A percentile compares a stretch with the other conserved stretches of the same genome.
These are phyloP conservation scores for Microtus obscurus DNA, from an alignment of 2,797 vertebrate species.

Conservation along the genomic window DNA sequence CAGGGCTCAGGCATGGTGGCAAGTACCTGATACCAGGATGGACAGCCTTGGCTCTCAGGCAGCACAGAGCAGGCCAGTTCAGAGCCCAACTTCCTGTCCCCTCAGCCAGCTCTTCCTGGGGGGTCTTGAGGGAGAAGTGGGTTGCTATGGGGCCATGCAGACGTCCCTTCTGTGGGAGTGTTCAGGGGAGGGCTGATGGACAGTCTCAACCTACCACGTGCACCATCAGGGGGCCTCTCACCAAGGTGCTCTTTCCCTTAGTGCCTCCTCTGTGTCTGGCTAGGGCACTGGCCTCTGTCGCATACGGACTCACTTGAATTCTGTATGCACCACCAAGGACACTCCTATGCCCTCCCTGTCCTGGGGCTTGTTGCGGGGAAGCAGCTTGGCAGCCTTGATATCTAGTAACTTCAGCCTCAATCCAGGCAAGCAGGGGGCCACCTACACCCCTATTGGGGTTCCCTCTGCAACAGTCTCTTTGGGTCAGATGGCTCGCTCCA, in stretches of 20 bases:
- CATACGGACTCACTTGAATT: background rate
- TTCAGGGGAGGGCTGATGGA: too few species aligned
- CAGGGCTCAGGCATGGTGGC: background rate
- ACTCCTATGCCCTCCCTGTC: background rate
- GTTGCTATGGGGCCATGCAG: background rate
- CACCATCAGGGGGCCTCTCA: background rate
- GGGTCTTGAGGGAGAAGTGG: background rate
- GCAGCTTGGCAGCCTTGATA: background rate
- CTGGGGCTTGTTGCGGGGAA: accelerated
- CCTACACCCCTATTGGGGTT: background rate
- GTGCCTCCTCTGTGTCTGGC: background rate
- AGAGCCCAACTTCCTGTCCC: background rate
- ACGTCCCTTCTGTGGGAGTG: background rate
- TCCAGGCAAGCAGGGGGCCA: background rate
- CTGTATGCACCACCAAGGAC: background rate
- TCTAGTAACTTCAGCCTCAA: background rate
- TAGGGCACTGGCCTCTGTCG: background rate
- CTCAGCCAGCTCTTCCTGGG: background rate
- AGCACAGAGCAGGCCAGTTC: background rate
- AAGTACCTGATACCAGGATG: background rate
- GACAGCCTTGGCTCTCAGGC: background rate
- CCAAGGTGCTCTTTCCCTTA: background rate
- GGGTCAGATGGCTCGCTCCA: background rate
- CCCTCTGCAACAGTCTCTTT: background rate
- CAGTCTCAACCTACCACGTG: background rate